Evolutionary conservation across 2,113 vertebrate species (phyloP).

Genomic region (Pseudorasbora parva): DNA sequence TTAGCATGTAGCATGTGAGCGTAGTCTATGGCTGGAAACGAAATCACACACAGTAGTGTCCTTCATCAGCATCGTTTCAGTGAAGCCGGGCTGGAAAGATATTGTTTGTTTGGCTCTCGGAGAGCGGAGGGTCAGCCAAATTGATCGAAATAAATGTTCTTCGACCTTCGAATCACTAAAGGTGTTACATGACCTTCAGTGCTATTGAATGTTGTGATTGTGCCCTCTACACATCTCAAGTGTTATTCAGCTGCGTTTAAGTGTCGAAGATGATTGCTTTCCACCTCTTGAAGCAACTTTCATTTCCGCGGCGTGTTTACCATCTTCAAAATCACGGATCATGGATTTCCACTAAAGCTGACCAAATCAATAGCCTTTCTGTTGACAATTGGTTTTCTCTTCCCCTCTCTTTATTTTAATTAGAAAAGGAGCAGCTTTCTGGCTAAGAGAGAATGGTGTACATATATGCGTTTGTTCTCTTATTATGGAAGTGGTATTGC

Average conservation of each 20-base stretch:
- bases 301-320: constrained; percentile 67
- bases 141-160: neutral
- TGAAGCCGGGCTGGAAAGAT: neutral
- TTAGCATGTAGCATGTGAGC: constrained; percentile 43
- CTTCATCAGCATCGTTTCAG: constrained; percentile 5
- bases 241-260: constrained; percentile 19
- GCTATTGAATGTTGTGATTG: constrained; percentile 36
- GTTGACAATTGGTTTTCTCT: neutral
- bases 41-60: neutral
- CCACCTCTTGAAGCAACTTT: constrained; percentile 57
- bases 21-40: constrained; percentile 12
- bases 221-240: constrained; percentile 33
- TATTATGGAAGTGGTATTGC: neutral
- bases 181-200: constrained; percentile 9
- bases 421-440: neutral
- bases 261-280: constrained; percentile 35
- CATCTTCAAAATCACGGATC: constrained; percentile 58
- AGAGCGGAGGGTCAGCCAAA: neutral
- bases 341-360: constrained; percentile 38
- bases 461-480: neutral
- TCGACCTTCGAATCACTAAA: constrained; percentile 3
- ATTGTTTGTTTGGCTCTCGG: constrained; percentile 17
- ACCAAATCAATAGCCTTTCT: constrained; percentile 7
- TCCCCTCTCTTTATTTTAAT: neutral
- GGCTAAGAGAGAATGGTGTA: neutral